Conservation (phyloP, 1,140 invertebrate genomes). For the Drosophila cardini region DNA sequence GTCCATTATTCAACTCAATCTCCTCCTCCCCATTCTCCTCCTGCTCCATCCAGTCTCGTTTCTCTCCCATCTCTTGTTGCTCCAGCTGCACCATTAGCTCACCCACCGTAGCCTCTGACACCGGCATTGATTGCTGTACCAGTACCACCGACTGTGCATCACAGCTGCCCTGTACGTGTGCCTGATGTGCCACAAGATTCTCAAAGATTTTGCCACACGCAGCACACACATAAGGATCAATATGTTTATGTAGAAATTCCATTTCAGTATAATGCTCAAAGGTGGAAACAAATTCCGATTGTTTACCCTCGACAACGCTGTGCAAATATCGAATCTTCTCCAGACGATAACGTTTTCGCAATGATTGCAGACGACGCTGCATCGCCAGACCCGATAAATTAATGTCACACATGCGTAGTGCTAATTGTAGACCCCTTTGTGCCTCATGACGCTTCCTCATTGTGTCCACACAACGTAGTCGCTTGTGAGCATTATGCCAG, state of each 20-base stretch:
- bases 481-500: constrained; percentile 72
- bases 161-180: constrained; percentile 60
- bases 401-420: constrained; percentile 48
- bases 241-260: constrained; percentile 76
- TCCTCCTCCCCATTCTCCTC: background rate
- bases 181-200: constrained; percentile 58
- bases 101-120: constrained; percentile 27
- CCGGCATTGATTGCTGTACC: background rate
- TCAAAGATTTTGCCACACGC: constrained; percentile 74
- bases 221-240: constrained; percentile 74
- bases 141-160: constrained; percentile 18
- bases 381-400: constrained; percentile 61
- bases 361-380: constrained; percentile 62
- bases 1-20: no score
- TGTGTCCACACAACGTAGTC: constrained; percentile 36
- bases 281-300: constrained; percentile 51
- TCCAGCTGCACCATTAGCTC: constrained; percentile 38
- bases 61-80: background rate
- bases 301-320: constrained; percentile 64
- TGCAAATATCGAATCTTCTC: constrained; percentile 76
- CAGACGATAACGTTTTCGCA: constrained; percentile 70
- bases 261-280: constrained; percentile 72
- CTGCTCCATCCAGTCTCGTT: background rate
- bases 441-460: constrained; percentile 40
- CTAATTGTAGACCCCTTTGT: constrained; percentile 50